These are phyloP conservation scores for Bradynema listronoti DNA, from an alignment of 1,140 invertebrate species.

Conservation along the genomic window DNA sequence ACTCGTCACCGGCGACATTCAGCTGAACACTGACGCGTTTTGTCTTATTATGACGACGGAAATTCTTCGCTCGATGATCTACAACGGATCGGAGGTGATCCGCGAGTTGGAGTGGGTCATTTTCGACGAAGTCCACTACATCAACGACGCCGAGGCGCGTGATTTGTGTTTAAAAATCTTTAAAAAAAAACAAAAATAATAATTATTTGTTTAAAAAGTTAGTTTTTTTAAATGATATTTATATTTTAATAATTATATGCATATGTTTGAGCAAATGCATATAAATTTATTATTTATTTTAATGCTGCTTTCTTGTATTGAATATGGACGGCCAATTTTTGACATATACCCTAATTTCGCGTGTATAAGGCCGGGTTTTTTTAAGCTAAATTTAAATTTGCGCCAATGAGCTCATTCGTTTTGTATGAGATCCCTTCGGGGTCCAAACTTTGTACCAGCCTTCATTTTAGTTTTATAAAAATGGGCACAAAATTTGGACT, in stretches of 20 bases:
- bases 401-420: no score
- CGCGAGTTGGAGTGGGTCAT: constrained; percentile 96
- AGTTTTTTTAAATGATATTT: no score
- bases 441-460: no score
- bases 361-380: no score
- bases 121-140: constrained; percentile 98
- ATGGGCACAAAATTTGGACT: no score
- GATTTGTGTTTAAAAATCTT: not conserved
- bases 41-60: constrained; percentile 99
- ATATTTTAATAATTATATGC: no score
- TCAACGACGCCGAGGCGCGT: constrained; percentile 78
- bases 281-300: not conserved
- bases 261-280: not conserved
- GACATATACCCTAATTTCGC: no score
- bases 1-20: constrained; percentile 86
- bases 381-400: no score
- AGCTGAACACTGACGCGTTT: constrained; percentile 82
- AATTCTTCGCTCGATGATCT: constrained; percentile 92
- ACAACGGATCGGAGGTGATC: constrained; percentile 85
- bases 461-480: constrained; percentile 12
- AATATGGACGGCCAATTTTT: no score
- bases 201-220: no score
- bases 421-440: no score
- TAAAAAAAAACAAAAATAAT: no score
- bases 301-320: constrained; percentile 7